These are phyloP conservation scores for Aphelenchoides fujianensis DNA, from an alignment of 1,140 invertebrate genomes.

Conservation along the genomic window DNA sequence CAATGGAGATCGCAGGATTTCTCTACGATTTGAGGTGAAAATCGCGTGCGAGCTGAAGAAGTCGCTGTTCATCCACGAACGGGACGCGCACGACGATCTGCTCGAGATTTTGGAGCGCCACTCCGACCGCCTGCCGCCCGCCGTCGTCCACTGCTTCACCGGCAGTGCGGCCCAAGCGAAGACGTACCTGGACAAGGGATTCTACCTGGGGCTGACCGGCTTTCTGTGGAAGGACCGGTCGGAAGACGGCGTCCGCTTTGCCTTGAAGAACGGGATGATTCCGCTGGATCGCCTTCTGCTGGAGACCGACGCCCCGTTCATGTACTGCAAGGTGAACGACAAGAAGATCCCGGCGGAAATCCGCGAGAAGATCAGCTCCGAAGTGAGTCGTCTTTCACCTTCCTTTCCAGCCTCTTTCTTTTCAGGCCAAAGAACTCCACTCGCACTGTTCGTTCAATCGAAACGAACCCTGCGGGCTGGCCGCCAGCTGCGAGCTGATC, in stretches of 20 bases:
- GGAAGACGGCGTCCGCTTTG: slow-evolving; percentile 78
- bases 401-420: slow-evolving; percentile 20
- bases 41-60: slow-evolving; percentile 80
- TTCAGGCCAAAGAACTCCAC: slow-evolving; percentile 68
- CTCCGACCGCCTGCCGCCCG: slow-evolving; percentile 64
- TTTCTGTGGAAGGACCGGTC: slow-evolving; percentile 91
- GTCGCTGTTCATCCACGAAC: slow-evolving; percentile 84
- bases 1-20: slow-evolving; percentile 41
- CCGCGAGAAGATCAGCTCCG: slow-evolving; percentile 80
- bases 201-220: slow-evolving; percentile 81
- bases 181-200: slow-evolving; percentile 79
- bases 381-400: slow-evolving; percentile 58
- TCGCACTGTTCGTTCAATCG: slow-evolving; percentile 85
- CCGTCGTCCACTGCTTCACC: slow-evolving; percentile 87
- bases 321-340: slow-evolving; percentile 89
- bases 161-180: slow-evolving; percentile 80
- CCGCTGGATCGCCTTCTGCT: slow-evolving; percentile 80
- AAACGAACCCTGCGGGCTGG: slow-evolving; percentile 88
- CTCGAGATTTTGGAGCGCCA: slow-evolving; percentile 63
- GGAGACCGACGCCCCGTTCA: slow-evolving; percentile 88
- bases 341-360: slow-evolving; percentile 81
- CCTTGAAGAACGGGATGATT: slow-evolving; percentile 75
- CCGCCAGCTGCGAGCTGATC: slow-evolving; percentile 86
- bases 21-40: slow-evolving; percentile 74
- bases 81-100: slow-evolving; percentile 81